Evolutionary conservation across 2,888 invertebrate genomes (phyloP).

Genomic region (Ditylenchus weischeri): DNA sequence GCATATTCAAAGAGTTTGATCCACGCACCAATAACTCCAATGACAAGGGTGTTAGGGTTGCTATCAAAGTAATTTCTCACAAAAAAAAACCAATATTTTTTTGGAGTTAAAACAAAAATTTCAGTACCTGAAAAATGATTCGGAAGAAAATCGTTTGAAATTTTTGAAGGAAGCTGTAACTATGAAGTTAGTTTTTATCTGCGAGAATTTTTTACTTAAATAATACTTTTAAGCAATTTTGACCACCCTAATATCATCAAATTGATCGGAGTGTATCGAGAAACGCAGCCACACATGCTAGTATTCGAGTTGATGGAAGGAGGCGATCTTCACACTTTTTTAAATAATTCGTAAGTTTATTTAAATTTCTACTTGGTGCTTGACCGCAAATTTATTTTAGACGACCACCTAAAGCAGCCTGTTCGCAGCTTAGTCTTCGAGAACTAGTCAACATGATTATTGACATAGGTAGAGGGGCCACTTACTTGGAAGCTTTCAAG

Average conservation of each 20-base stretch:
- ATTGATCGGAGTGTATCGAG: constrained; percentile 86
- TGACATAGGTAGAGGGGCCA: constrained; percentile 90
- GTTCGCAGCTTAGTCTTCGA: constrained; percentile 68
- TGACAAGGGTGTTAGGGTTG: constrained; percentile 72
- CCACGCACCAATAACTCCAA: constrained; percentile 1
- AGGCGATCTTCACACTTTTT: constrained; percentile 85
- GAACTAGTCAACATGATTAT: constrained; percentile 88
- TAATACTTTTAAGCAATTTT: constrained; percentile 70
- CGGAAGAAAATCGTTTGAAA: constrained; percentile 76
- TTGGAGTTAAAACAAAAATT: constrained; percentile 15
- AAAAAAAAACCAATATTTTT: too few relatives aligned
- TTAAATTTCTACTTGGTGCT: too few relatives aligned
- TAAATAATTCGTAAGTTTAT: constrained; percentile 65
- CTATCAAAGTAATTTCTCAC: constrained; percentile 73
- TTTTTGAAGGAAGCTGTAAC: constrained; percentile 92
- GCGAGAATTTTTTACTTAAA: background rate
- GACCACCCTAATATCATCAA: constrained; percentile 90
- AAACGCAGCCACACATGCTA: constrained; percentile 81
- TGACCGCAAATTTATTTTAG: background rate
- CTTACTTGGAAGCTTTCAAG: constrained; percentile 91
- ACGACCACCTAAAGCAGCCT: constrained; percentile 22
- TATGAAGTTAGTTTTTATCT: constrained; percentile 68
- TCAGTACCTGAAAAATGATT: constrained; percentile 82
- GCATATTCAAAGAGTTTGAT: constrained; percentile 70
- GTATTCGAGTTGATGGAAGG: constrained; percentile 97